phyloP scores from a whole-genome alignment of 35 echinoderm and acorn worm species.

The Stichopus chloronotus region DNA sequence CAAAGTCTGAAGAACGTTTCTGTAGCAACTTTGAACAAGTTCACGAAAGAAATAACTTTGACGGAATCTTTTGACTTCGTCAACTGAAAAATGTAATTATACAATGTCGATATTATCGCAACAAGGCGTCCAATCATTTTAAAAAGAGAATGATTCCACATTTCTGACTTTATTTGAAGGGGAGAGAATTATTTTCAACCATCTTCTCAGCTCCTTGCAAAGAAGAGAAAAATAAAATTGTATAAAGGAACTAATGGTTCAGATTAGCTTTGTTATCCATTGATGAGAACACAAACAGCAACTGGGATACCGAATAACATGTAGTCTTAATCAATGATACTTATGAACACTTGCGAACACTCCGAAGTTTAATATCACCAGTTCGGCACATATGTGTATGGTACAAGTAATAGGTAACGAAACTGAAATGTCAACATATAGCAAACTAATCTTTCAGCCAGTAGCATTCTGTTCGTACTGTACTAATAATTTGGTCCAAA shows the following conservation, averaged over 20 bases:
- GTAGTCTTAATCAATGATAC: too few relatives aligned
- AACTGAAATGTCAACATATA: too few relatives aligned
- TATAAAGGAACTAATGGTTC: background rate
- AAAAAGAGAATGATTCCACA: slow-evolving; percentile 34
- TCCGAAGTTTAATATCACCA: too few relatives aligned
- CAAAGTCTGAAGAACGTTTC: slow-evolving; percentile 23
- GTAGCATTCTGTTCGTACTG: too few relatives aligned
- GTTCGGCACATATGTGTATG: too few relatives aligned
- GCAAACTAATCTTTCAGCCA: too few relatives aligned
- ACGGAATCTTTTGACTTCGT: background rate
- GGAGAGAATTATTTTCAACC: slow-evolving; percentile 32
- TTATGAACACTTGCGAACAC: too few relatives aligned
- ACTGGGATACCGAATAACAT: too few relatives aligned
- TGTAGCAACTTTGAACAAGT: background rate
- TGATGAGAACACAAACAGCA: background rate
- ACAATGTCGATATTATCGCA: slow-evolving; percentile 6
- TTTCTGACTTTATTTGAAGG: slow-evolving; percentile 24
- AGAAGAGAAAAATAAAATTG: background rate
- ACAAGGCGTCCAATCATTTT: slow-evolving; percentile 1
- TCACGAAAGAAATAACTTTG: background rate
- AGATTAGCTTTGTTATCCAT: background rate
- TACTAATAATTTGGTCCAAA: too few relatives aligned
- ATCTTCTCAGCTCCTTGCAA: background rate
- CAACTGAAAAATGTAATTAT: slow-evolving; percentile 36
- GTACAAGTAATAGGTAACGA: too few relatives aligned